Base-by-base conservation (phyloP, 2,113 vertebrate genomes). In the Notothenia coriiceps region DNA sequence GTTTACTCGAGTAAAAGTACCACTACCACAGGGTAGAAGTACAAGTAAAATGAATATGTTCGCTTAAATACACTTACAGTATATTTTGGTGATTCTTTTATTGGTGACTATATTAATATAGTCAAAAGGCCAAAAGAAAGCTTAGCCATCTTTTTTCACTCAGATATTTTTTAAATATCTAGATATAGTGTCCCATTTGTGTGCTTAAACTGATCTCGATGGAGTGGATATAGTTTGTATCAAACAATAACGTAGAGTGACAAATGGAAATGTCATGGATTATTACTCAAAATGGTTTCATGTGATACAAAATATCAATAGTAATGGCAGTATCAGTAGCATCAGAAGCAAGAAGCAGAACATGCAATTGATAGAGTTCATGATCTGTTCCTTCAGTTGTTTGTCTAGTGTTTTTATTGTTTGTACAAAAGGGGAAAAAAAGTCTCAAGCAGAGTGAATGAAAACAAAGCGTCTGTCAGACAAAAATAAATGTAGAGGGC, bases 181-280 rank as follows among this genome's bases (percentile, higher is more conserved):
- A 35, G 5, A 35, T 29, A 40, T 40, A 40, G 35, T 7, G 35
- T 7, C 7, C 6, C 35, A 40, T 40, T 40, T 40, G 35, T 40
- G 35, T 40, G 35, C 35, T 40, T 40, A 40, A 40, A 40, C 35
- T 40, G 35, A 40, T 40, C 63, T 65, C 15, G 4, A 69, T 44
- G 5, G 46, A 54, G 13, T 71, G 55, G 33, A 52, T 59, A 17
- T 35, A 49, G 60, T 44, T 64, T 76, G 47, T 54, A 63, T 82
- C 17, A 72, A 17, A 10, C 1, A 52, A 57, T 54, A 59, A 47
- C 44, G 71, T 55, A 50, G 46, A 44, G 70, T 49, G 25, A 61
- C 43, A 66, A 47, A 79, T 60, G 43, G 55, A 84, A 89, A 85
- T 70, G 79, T 77, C 81, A 84, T 17, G 18, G 67, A 64, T 82